Conservation (phyloP, 2,113 vertebrate genomes). For the Plectropomus leopardus region DNA sequence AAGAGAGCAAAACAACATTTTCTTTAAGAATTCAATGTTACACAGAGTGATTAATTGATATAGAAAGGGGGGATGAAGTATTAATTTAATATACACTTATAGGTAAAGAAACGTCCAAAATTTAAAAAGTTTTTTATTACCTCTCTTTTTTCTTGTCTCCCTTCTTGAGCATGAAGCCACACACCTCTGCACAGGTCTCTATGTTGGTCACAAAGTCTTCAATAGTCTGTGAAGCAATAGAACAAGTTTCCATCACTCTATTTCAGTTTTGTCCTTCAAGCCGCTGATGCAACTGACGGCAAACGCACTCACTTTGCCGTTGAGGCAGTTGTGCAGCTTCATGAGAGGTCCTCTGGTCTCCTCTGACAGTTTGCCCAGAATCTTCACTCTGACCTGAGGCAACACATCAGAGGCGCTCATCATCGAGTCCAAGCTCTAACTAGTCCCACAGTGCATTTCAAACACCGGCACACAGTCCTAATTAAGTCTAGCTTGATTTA, state of each 20-base stretch:
- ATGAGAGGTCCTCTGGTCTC: conserved; percentile 90
- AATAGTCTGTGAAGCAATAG: conserved; percentile 82
- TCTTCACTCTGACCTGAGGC: conserved; percentile 90
- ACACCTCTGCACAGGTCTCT: conserved; percentile 90
- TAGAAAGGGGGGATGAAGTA: no score
- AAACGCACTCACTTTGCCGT: conserved; percentile 89
- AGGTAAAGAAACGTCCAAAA: no score
- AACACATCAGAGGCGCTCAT: conserved; percentile 37
- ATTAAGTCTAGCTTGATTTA: not conserved
- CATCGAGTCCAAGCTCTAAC: not conserved
- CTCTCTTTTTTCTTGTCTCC: conserved; percentile 97
- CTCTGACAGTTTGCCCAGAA: conserved; percentile 92
- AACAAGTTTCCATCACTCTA: not conserved
- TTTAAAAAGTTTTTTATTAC: no score
- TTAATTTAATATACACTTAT: no score
- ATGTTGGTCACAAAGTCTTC: conserved; percentile 93
- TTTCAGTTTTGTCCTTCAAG: not conserved
- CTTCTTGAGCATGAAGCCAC: conserved; percentile 94
- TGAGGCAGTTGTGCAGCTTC: conserved; percentile 92
- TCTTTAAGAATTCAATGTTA: no score
- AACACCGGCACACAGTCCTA: not conserved
- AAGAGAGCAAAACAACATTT: no score
- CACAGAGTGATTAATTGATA: no score
- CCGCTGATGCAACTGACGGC: not conserved
- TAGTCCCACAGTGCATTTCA: conserved; percentile 1